phyloP scores from a whole-genome alignment of 2,113 vertebrate genomes.

The Toxostoma redivivum region DNA sequence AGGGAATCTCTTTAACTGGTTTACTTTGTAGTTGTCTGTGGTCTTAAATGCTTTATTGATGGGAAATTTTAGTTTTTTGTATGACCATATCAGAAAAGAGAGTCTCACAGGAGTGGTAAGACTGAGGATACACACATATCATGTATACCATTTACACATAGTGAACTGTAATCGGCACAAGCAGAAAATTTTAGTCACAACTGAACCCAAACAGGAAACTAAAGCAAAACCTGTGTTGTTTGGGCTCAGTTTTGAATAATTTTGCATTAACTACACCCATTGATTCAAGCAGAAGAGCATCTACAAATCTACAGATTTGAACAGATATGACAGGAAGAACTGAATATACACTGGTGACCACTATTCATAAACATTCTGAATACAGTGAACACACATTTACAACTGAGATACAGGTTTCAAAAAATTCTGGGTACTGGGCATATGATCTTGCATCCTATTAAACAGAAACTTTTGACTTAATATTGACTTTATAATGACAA shows the following conservation, averaged over 20 bases:
- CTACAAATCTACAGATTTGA: background rate
- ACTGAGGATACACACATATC: background rate
- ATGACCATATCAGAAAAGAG: background rate
- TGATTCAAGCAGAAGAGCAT: background rate
- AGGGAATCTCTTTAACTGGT: background rate
- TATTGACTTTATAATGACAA: background rate
- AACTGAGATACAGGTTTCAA: background rate
- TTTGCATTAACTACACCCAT: background rate
- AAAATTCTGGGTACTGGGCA: background rate
- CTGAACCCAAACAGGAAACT: background rate
- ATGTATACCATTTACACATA: background rate
- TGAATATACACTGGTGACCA: background rate
- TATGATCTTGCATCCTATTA: background rate
- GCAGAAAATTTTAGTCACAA: background rate
- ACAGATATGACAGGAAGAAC: background rate
- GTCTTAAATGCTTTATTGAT: background rate
- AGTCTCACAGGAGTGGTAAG: background rate
- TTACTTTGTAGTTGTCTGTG: background rate
- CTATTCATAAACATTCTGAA: background rate
- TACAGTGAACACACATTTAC: background rate
- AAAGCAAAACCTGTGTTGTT: background rate
- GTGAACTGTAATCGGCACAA: background rate
- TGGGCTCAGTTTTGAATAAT: background rate
- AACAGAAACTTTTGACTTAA: background rate
- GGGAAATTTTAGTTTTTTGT: background rate